Conservation (phyloP, 1,140 invertebrate genomes). For the Drosophila dunni region DNA sequence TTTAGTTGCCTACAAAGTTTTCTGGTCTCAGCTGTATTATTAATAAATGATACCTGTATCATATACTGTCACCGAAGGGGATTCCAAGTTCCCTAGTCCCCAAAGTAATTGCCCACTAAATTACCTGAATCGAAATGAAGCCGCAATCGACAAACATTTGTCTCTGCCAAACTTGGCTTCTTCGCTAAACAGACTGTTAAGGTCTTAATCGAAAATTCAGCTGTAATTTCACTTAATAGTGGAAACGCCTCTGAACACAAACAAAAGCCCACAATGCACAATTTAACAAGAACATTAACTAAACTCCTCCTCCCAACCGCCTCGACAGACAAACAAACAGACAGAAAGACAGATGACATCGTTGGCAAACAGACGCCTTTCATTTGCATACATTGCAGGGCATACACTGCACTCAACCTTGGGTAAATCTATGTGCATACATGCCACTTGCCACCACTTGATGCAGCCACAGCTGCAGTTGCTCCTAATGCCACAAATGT, state of each 20-base stretch:
- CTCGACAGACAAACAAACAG: constrained; percentile 15
- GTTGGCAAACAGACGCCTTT: constrained; percentile 58
- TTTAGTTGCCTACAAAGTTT: constrained; percentile 41
- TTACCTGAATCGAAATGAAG: constrained; percentile 13
- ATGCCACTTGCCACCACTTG: constrained; percentile 10
- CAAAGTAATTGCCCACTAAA: constrained; percentile 24
- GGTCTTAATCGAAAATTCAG: constrained; percentile 67
- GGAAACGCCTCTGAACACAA: constrained; percentile 61
- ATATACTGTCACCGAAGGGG: constrained; percentile 10
- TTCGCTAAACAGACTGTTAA: constrained; percentile 46
- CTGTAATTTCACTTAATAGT: constrained; percentile 82
- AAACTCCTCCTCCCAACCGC: constrained; percentile 24
- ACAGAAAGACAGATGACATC: constrained; percentile 38
- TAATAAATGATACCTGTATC: constrained; percentile 55
- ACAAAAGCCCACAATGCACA: constrained; percentile 39
- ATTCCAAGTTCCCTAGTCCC: constrained; percentile 7
- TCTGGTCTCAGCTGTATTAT: constrained; percentile 43
- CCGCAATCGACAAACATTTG: constrained; percentile 41
- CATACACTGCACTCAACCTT: constrained; percentile 17
- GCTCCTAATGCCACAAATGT: constrained; percentile 47
- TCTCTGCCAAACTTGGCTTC: constrained; percentile 13
- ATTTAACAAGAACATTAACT: constrained; percentile 68
- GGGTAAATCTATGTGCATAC: background rate
- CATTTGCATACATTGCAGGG: constrained; percentile 66
- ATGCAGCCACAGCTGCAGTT: constrained; percentile 27